phyloP scores from a whole-genome alignment of 2,888 invertebrate species.

The Pecten maximus region DNA sequence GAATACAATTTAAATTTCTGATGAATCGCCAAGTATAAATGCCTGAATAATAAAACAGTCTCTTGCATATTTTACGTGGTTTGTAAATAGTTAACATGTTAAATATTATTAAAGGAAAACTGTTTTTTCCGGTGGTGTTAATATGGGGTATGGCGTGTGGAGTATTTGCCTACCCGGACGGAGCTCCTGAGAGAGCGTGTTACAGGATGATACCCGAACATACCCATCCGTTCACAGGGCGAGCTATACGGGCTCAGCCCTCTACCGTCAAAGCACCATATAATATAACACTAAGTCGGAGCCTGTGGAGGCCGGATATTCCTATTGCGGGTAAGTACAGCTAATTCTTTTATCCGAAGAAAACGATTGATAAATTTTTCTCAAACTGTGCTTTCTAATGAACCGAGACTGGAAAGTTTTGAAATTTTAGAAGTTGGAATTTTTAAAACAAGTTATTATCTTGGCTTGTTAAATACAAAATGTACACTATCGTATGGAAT shows the following conservation, averaged over 20 bases:
- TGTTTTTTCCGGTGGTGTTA: neutral
- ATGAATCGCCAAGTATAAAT: too few relatives aligned
- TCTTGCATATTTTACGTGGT: too few relatives aligned
- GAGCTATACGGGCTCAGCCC: conserved; percentile 48
- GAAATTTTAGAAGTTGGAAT: too few relatives aligned
- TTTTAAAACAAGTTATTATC: too few relatives aligned
- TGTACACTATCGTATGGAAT: too few relatives aligned
- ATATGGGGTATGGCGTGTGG: neutral
- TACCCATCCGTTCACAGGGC: conserved; percentile 65
- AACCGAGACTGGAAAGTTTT: too few relatives aligned
- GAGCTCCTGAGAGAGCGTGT: conserved; percentile 63
- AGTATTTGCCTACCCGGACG: conserved; percentile 59
- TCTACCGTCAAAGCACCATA: conserved; percentile 45
- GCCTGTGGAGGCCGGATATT: conserved; percentile 39
- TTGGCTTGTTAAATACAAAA: too few relatives aligned
- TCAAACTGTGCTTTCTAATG: too few relatives aligned
- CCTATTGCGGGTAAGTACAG: conserved; percentile 48
- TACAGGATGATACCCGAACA: conserved; percentile 69
- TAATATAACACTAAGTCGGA: conserved; percentile 48
- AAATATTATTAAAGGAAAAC: neutral
- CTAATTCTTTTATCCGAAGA: neutral
- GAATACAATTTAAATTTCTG: too few relatives aligned
- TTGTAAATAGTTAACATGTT: neutral
- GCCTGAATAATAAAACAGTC: too few relatives aligned
- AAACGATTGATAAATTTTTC: too few relatives aligned